Evolutionary conservation across 2,888 invertebrate genomes (phyloP), one percentile per base, ranked within the genome.

Genomic region (Acronicta psi): DNA sequence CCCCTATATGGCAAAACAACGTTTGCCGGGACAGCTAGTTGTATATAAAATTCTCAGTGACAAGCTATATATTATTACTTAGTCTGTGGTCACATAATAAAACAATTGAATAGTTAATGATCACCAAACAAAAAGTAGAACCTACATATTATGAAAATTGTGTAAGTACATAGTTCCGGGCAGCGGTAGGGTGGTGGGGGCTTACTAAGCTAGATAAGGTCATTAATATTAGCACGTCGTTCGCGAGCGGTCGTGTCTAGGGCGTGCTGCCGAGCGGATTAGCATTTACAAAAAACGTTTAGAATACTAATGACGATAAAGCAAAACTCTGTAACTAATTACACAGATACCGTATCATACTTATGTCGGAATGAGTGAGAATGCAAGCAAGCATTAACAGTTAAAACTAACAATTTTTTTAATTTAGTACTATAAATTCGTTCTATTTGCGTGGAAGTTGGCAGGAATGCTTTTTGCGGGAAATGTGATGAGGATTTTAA

Each of bases 171-270:
- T 17, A 34, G 57, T 55, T 41, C 10, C 41, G 25, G 25, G 25
- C 34, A 69, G 16, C 36, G 18, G 16, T 16, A 10, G 25, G 9
- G 41, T 16, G 31, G 54, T 11, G 38, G 23, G 29, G 45, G 51
- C 34, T 18, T 43, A 50, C 34, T 42, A 42, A 20, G 49, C 50
- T 38, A 65, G 40, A 56, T 60, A 44, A 51, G 18, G 59, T 54
- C 51, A 73, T 73, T 75, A 74, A 75, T 68, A 75, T 73, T 73
- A 56, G 44, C 11, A 41, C 23, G 64, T 52, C 49, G 76, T 72
- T 47, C 41, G 53, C 7, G 50, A 40, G 58, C 55, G 58, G 63
- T 63, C 73, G 67, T 49, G 76, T 54, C 73, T 63, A 57, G 63
- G 56, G 68, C 75, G 43, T 41, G 52, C 60, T 50, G 59, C 40